Evolutionary conservation across 2,113 vertebrate species (phyloP).

Genomic region (Ia io): DNA sequence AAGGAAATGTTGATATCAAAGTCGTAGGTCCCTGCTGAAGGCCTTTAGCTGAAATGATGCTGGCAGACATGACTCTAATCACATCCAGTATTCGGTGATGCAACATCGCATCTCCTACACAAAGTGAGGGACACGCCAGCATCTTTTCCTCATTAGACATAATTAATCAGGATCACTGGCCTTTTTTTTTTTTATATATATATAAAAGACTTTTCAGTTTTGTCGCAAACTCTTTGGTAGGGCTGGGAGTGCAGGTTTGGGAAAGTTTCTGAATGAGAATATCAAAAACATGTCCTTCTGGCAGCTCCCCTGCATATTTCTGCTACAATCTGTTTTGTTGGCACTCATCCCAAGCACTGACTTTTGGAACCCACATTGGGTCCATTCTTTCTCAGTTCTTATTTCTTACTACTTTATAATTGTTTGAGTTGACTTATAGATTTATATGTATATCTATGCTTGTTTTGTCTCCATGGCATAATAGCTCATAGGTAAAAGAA

Average conservation of each 20-base stretch:
- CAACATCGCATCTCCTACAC: neutral
- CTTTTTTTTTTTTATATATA: neutral
- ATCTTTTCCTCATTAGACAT: neutral
- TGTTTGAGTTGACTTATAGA: neutral
- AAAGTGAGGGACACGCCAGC: neutral
- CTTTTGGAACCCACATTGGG: conserved; percentile 1
- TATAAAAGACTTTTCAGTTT: neutral
- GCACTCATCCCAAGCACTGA: neutral
- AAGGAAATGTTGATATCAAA: neutral
- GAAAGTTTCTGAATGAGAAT: conserved; percentile 4
- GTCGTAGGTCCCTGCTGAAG: neutral
- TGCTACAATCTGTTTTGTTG: neutral
- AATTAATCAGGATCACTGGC: neutral
- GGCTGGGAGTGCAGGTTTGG: neutral
- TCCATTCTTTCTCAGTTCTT: neutral
- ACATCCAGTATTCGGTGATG: neutral
- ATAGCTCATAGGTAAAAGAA: neutral
- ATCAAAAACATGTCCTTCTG: neutral
- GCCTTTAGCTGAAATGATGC: neutral
- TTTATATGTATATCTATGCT: too few species aligned
- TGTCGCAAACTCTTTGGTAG: neutral
- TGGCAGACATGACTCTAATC: neutral
- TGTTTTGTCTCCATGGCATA: neutral
- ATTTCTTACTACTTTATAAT: neutral
- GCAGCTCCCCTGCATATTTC: neutral